Percentiles rank a stretch among this genome's conserved stretches.
Conservation (phyloP, 2,888 invertebrate species). For the Drosophila mimetica region DNA sequence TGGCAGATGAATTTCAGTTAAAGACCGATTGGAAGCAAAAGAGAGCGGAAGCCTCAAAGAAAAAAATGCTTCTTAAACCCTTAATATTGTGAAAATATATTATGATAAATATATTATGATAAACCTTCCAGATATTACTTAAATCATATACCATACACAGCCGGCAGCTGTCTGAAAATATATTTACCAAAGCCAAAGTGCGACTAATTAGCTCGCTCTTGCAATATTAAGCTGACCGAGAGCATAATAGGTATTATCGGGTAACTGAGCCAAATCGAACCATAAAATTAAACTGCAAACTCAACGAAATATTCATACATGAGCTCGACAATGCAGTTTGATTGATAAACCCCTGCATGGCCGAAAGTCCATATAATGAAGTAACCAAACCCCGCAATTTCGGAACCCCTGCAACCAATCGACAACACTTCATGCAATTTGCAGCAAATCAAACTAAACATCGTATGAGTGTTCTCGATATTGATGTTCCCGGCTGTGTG, state of each 20-base stretch:
- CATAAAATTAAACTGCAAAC: conserved; percentile 50
- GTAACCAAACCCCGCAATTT: conserved; percentile 34
- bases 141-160: too few species aligned
- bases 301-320: conserved; percentile 50
- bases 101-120: too few species aligned
- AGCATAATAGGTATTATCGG: conserved; percentile 18
- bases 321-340: conserved; percentile 52
- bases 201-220: conserved; percentile 13
- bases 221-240: conserved; percentile 9
- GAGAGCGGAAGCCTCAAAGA: too few species aligned
- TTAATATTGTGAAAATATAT: not conserved
- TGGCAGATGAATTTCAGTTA: not conserved
- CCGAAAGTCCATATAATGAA: conserved; percentile 57
- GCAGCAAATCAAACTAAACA: conserved; percentile 55
- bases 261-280: conserved; percentile 38
- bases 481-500: conserved; percentile 5
- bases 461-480: conserved; percentile 33
- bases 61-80: not conserved
- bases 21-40: too few species aligned
- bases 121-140: too few species aligned
- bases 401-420: conserved; percentile 40
- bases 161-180: too few species aligned
- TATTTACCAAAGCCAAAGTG: not conserved
- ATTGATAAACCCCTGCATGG: conserved; percentile 56
- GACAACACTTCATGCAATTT: conserved; percentile 63